A percentile compares a stretch with the other conserved stretches of the same genome.
Evolutionary conservation across 2,888 invertebrate genomes (phyloP).

Genomic region (Crepidodera aurea): DNA sequence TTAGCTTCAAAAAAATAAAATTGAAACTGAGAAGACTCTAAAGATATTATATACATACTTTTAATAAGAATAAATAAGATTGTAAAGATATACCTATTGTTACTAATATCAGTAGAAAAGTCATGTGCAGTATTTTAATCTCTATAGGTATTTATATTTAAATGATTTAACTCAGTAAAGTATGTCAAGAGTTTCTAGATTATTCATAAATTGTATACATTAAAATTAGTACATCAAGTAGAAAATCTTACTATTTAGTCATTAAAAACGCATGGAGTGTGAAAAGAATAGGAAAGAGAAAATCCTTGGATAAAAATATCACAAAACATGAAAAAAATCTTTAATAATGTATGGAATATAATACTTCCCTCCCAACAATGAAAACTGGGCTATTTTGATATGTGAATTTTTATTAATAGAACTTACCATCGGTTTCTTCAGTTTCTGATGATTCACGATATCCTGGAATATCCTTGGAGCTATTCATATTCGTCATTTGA

Average conservation of each 20-base stretch:
- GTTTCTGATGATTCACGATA: conserved; percentile 69
- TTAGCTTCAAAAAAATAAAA: too few species aligned
- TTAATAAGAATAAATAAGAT: too few species aligned
- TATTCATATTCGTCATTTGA: conserved; percentile 63
- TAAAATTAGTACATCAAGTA: too few species aligned
- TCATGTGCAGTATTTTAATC: too few species aligned
- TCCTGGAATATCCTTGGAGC: conserved; percentile 66
- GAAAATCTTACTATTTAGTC: too few species aligned
- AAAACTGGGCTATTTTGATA: neutral
- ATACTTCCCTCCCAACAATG: neutral
- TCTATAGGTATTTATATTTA: neutral
- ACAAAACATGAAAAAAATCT: neutral
- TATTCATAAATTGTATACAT: neutral
- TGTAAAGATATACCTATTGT: too few species aligned
- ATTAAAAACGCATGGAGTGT: too few species aligned
- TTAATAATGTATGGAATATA: neutral
- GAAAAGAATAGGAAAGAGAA: too few species aligned
- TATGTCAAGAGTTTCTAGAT: conserved; percentile 14
- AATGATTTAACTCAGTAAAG: conserved; percentile 3
- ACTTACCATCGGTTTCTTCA: conserved; percentile 65
- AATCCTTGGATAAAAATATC: too few species aligned
- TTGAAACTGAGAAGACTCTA: too few species aligned
- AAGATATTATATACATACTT: too few species aligned
- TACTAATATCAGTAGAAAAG: too few species aligned
- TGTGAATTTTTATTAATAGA: conserved; percentile 1